A percentile compares a stretch with the other conserved stretches of the same genome.
phyloP scores from a whole-genome alignment of 1,140 invertebrate species.

The Notospermus geniculatus region DNA sequence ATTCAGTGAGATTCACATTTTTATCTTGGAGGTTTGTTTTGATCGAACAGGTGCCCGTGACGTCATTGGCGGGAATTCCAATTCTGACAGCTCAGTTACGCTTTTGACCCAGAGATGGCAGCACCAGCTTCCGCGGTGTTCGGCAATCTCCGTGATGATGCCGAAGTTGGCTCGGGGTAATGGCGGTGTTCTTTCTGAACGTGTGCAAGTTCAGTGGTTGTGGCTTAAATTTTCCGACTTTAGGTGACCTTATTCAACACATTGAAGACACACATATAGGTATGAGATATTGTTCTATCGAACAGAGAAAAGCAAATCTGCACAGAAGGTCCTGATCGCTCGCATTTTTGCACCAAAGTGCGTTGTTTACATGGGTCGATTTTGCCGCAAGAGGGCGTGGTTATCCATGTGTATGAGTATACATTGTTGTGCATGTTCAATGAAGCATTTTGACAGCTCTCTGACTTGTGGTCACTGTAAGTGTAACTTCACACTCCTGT shows the following conservation, averaged over 20 bases:
- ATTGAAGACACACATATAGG: slow-evolving; percentile 83
- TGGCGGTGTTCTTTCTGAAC: slow-evolving; percentile 84
- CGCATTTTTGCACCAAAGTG: background rate
- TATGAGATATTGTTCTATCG: slow-evolving; percentile 56
- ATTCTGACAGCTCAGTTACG: too few species aligned
- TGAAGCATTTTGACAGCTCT: slow-evolving; percentile 13
- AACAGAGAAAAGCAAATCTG: too few species aligned
- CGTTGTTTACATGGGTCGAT: background rate
- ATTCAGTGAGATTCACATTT: too few species aligned
- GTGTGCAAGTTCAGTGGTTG: slow-evolving; percentile 83
- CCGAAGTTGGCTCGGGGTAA: slow-evolving; percentile 37
- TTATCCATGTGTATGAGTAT: too few species aligned
- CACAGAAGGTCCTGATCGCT: background rate
- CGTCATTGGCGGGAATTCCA: too few species aligned
- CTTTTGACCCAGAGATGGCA: too few species aligned
- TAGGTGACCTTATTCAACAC: slow-evolving; percentile 77
- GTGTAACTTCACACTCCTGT: too few species aligned
- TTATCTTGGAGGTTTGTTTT: too few species aligned
- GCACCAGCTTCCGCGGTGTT: too few species aligned
- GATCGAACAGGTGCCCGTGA: too few species aligned
- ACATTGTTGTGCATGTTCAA: background rate
- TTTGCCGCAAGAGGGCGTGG: too few species aligned
- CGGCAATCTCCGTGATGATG: too few species aligned
- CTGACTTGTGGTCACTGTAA: background rate
- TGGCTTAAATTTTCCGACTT: slow-evolving; percentile 74